Base-by-base conservation (phyloP, 2,888 invertebrate species). In the Cyclophora albipunctata region DNA sequence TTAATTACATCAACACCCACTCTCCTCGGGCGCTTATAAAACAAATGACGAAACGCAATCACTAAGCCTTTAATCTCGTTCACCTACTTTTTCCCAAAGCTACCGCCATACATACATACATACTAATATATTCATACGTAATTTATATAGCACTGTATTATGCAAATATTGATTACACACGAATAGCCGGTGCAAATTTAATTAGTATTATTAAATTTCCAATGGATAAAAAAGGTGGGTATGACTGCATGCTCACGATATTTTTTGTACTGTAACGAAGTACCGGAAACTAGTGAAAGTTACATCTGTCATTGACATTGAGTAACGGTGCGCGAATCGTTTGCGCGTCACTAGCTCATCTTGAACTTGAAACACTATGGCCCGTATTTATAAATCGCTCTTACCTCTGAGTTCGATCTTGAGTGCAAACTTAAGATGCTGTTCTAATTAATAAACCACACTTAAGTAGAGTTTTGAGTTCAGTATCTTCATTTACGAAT, bases 331-430 rank as follows among this genome's bases (percentile, higher is more conserved):
- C 37, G 37, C 64, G 71, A 67, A 66, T 69, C 69, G 73, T 64
- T 55, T 46, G 64, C 69, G 62, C 65, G 64, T 58, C 60, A 57
- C 53, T 64, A 63, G 51, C 69, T 82, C 79, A 71, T 85, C 85
- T 85, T 85, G 86, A 85, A 84, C 86, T 86, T 86, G 81, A 69
- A 63, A 69, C 69, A 66, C 58, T 55, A 66, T 72, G 73, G 71
- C n/a, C n/a, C n/a, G n/a, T n/a, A n/a, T n/a, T n/a, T n/a, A n/a
- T n/a, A n/a, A n/a, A n/a, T n/a, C n/a, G n/a, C n/a, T n/a, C n/a
- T n/a, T n/a, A n/a, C n/a, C n/a, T n/a, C n/a, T n/a, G n/a, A n/a
- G n/a, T n/a, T n/a, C n/a, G n/a, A n/a, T n/a, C n/a, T n/a, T n/a
- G n/a, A n/a, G n/a, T n/a, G n/a, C n/a, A n/a, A n/a, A n/a, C n/a